Percentiles rank a stretch among this genome's conserved stretches.
Conservation (phyloP, 2,888 invertebrate genomes). For the Galeruca laticollis region DNA sequence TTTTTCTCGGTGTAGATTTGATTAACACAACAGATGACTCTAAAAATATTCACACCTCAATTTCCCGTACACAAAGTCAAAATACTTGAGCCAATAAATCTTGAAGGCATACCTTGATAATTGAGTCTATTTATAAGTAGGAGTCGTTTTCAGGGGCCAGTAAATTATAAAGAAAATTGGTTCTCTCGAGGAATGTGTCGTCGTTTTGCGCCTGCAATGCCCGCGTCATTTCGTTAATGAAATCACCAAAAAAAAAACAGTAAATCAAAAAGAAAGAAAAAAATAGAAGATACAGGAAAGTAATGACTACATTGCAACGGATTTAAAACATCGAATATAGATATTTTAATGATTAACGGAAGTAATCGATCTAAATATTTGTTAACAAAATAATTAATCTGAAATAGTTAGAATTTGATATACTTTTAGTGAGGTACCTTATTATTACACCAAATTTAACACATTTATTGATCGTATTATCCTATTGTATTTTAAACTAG, state of each 20-base stretch:
- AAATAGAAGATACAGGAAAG: background rate
- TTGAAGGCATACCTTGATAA: slow-evolving; percentile 52
- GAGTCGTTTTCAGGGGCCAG: slow-evolving; percentile 44
- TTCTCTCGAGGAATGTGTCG: slow-evolving; percentile 50
- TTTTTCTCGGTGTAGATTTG: background rate
- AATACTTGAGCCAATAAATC: slow-evolving; percentile 48
- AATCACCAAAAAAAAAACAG: slow-evolving; percentile 19
- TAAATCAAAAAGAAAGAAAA: slow-evolving; percentile 10
- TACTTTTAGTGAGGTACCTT: no score
- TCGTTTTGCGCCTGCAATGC: slow-evolving; percentile 23
- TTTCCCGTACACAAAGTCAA: slow-evolving; percentile 13
- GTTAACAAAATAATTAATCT: no score
- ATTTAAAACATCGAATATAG: background rate
- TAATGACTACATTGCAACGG: background rate
- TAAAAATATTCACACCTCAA: slow-evolving; percentile 11
- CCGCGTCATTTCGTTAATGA: slow-evolving; percentile 24
- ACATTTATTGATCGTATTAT: no score
- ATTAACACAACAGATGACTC: background rate
- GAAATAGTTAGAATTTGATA: no score
- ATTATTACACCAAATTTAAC: no score
- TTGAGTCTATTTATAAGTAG: slow-evolving; percentile 54
- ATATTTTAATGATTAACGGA: no score
- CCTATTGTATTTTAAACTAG: no score
- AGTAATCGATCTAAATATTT: no score
- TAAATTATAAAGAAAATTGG: slow-evolving; percentile 51